A percentile compares a stretch with the other conserved stretches of the same genome.
phyloP scores from a whole-genome alignment of 2,113 vertebrate genomes.

The Etheostoma cragini region DNA sequence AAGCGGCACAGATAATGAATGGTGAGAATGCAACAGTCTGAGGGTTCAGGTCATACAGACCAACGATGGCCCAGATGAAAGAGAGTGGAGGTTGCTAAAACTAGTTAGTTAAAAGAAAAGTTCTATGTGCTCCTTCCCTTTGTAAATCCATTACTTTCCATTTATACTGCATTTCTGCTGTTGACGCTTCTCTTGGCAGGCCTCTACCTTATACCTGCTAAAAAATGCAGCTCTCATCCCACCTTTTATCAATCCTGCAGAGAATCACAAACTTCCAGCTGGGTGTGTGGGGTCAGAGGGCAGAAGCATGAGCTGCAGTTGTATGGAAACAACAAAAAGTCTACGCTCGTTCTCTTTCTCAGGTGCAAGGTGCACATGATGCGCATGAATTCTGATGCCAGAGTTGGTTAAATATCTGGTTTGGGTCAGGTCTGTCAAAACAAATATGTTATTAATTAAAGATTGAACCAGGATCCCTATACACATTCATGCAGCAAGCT shows the following conservation, averaged over 20 bases:
- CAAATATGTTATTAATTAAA: background rate
- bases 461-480: background rate
- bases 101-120: background rate
- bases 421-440: background rate
- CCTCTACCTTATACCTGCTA: conserved; percentile 4
- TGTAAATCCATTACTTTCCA: conserved; percentile 29
- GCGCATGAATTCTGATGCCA: background rate
- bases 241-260: conserved; percentile 41
- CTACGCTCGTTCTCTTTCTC: background rate
- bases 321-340: conserved; percentile 31
- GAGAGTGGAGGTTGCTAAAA: conserved; percentile 20
- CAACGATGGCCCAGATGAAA: conserved; percentile 28
- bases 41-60: conserved; percentile 24
- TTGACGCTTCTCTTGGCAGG: conserved; percentile 20
- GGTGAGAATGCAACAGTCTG: background rate
- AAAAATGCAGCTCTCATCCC: conserved; percentile 34
- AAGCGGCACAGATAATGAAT: conserved; percentile 31
- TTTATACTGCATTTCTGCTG: conserved; percentile 40
- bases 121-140: conserved; percentile 11
- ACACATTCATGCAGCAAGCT: background rate
- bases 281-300: conserved; percentile 21
- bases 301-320: conserved; percentile 24
- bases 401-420: background rate
- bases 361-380: background rate
- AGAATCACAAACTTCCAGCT: conserved; percentile 44